Base-by-base conservation (phyloP, 2,888 invertebrate genomes). In the Caenorhabditis afra region DNA sequence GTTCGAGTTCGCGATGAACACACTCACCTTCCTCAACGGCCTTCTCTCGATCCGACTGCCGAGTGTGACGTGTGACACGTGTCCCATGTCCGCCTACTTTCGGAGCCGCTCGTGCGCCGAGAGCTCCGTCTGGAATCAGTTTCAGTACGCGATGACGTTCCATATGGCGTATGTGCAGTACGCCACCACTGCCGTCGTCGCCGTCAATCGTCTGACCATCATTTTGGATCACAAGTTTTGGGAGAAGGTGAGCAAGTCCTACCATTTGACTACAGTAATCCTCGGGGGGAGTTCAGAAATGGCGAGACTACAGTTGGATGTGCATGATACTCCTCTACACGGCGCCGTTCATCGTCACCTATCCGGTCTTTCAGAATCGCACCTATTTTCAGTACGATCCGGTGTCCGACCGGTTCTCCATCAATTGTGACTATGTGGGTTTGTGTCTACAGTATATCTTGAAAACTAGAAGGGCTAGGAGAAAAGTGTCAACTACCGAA, bases 131-230 rank as follows among this genome's bases (percentile, higher is more conserved):
- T 3, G 22, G 4, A 49, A 37, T 11, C 57, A 67, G 49, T 49
- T 57, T 3, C 37, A 49, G 10, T 67, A 49, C 18, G 47, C 39
- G 5, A 23, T 67, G 49, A 45, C 57, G 49, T 67, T 67, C 39
- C 57, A 67, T 18, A 67, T 67, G 66, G 66, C 66, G 10, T 67
- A 37, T 18, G 49, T 67, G 12, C 66, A 67, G 22, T 67, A 47
- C 37, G 22, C 47, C 11, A 57, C 57, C 5, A 67, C 66, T 47
- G 57, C 66, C 11, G 41, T 58, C n/a, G 57, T 67, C 11, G 66
- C 66, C 11, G 1, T 67, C 7, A 67, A 58, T 20, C 29, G 66
- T 44, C 37, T 58, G 45, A 45, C 66, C 3, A 37, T 67, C 20
- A 49, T 58, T 1, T 16, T 16, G 10, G 20, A 47, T n/a, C 18